Evolutionary conservation across 2,113 vertebrate species (phyloP).

Genomic region (Malurus cyaneus): DNA sequence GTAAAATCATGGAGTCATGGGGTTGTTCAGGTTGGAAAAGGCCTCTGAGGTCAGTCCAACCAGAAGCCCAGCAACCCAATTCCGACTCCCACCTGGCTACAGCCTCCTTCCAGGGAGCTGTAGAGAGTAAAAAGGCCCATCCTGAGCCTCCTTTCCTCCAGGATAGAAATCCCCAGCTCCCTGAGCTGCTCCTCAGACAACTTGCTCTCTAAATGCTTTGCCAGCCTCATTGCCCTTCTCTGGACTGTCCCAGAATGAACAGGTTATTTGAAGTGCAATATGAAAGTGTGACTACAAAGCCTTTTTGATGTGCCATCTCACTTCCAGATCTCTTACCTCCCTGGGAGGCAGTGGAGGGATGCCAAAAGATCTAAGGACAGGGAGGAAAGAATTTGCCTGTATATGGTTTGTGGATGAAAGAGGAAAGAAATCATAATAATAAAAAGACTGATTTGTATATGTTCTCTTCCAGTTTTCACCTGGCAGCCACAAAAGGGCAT

Average conservation of each 20-base stretch:
- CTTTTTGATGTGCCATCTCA: neutral
- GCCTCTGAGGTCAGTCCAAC: neutral
- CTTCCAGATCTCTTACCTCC: neutral
- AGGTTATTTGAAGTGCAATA: neutral
- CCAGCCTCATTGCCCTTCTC: neutral
- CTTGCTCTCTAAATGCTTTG: neutral
- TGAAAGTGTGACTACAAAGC: neutral
- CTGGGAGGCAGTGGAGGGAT: neutral
- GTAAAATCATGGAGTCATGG: neutral
- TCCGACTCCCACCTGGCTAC: neutral
- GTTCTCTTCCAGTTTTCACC: conserved; percentile 83
- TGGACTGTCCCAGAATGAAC: neutral
- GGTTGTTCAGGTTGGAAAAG: neutral
- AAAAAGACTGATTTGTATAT: conserved; percentile 1
- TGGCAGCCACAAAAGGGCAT: conserved; percentile 87
- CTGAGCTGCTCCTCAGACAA: neutral
- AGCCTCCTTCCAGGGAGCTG: neutral
- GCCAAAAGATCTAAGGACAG: neutral
- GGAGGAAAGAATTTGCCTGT: neutral
- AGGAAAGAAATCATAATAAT: neutral
- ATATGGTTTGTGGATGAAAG: neutral
- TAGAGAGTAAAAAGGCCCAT: neutral
- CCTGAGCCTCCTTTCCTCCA: neutral
- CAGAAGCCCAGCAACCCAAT: neutral
- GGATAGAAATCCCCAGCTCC: neutral